phyloP scores from a whole-genome alignment of 2,888 invertebrate species.

The Phaedon cochleariae region DNA sequence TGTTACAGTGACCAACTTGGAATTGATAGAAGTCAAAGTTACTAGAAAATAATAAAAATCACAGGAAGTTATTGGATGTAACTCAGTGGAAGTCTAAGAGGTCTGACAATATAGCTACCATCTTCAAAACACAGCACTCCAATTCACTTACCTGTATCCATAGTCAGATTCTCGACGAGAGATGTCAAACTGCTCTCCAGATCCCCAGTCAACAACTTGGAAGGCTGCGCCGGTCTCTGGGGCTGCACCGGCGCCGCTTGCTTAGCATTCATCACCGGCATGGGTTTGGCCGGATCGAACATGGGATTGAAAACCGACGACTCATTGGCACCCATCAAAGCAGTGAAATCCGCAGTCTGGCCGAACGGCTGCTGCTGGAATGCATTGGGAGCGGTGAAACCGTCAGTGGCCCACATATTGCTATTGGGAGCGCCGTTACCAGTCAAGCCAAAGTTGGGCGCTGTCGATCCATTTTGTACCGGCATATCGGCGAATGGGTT shows the following conservation, averaged over 20 bases:
- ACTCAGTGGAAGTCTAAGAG: too few relatives aligned
- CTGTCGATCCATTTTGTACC: slow-evolving; percentile 45
- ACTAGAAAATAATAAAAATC: too few relatives aligned
- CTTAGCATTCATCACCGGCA: slow-evolving; percentile 54
- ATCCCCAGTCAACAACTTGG: slow-evolving; percentile 85
- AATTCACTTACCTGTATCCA: slow-evolving; percentile 69
- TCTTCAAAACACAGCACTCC: too few relatives aligned
- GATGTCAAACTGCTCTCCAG: slow-evolving; percentile 93
- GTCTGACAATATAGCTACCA: too few relatives aligned
- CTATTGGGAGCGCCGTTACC: slow-evolving; percentile 50
- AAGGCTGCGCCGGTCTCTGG: slow-evolving; percentile 51
- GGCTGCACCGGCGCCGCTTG: slow-evolving; percentile 55
- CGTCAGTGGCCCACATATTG: slow-evolving; percentile 57
- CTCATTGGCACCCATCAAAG: slow-evolving; percentile 64
- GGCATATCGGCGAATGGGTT: slow-evolving; percentile 90
- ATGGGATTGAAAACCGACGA: slow-evolving; percentile 68
- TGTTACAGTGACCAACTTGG: too few relatives aligned
- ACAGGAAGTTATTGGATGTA: too few relatives aligned
- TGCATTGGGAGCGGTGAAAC: slow-evolving; percentile 45
- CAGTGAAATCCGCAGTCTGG: slow-evolving; percentile 61
- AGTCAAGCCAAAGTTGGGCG: slow-evolving; percentile 50
- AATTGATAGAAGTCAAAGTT: too few relatives aligned
- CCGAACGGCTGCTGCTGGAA: slow-evolving; percentile 40
- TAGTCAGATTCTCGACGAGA: slow-evolving; percentile 91
- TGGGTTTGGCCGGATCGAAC: slow-evolving; percentile 51